These are phyloP conservation scores for Carettochelys insculpta DNA, from an alignment of 2,113 vertebrate genomes.

Conservation along the genomic window DNA sequence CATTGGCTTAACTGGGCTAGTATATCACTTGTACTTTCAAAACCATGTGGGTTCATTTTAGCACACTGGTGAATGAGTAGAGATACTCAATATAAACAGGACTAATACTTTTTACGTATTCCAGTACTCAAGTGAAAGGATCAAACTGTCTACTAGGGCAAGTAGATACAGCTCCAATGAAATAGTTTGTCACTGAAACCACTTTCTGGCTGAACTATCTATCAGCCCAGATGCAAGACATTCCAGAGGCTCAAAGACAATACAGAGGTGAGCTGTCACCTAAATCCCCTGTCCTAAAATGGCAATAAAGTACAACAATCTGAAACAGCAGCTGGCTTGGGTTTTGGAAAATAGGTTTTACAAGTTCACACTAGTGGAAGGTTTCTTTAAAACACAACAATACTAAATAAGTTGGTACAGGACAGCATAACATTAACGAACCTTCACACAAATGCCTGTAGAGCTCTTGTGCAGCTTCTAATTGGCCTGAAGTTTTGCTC, in stretches of 20 bases:
- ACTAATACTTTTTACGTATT: background rate
- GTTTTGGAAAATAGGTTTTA: background rate
- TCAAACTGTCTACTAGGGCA: background rate
- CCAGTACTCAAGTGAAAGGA: background rate
- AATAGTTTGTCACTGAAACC: background rate
- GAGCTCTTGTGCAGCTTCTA: slow-evolving; percentile 83
- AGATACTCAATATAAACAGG: background rate
- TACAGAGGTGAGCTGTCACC: background rate
- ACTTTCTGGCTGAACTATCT: background rate
- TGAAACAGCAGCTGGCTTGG: background rate
- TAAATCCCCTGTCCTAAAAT: background rate
- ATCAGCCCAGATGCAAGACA: background rate
- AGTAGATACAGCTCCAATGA: background rate
- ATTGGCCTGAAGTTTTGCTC: slow-evolving; percentile 58
- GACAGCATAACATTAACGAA: slow-evolving; percentile 58
- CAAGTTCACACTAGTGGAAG: background rate
- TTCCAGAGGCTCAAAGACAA: background rate
- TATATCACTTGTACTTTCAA: background rate
- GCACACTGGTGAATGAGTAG: background rate
- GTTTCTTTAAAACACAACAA: background rate
- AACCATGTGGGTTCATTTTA: background rate
- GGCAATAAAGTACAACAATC: background rate
- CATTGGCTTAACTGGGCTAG: background rate
- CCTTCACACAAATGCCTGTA: slow-evolving; percentile 90
- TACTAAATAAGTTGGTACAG: background rate